Evolutionary conservation across 2,888 invertebrate genomes (phyloP).

Genomic region (Lamellibrachia columna): DNA sequence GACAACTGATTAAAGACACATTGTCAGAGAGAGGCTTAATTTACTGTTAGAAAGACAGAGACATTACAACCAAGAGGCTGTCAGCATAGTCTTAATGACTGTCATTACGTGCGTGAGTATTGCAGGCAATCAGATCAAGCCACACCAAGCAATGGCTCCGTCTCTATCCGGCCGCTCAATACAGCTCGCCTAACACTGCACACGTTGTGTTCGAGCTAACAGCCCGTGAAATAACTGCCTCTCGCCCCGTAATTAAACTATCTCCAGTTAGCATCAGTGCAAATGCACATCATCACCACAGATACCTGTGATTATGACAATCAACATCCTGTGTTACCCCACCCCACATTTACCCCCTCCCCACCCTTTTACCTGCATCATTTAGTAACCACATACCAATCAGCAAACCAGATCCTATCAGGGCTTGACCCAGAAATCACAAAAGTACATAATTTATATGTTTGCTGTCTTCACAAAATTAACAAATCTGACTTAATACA

Average conservation of each 20-base stretch:
- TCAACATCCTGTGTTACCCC: too few species aligned
- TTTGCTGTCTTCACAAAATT: background rate
- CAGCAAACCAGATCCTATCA: background rate
- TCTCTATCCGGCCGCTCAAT: background rate
- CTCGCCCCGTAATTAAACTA: background rate
- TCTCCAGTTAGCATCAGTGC: background rate
- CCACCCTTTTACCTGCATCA: background rate
- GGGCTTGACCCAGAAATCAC: background rate
- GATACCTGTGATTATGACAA: background rate
- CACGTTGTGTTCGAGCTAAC: background rate
- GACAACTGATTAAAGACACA: background rate
- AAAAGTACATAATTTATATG: too few species aligned
- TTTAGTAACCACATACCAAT: background rate
- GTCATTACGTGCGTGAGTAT: background rate
- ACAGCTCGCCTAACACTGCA: background rate
- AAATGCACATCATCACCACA: background rate
- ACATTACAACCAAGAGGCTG: background rate
- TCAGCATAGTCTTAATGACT: slow-evolving; percentile 1
- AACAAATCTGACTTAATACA: background rate
- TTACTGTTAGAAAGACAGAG: background rate
- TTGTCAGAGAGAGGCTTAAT: background rate
- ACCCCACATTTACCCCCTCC: background rate
- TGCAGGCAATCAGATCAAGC: background rate
- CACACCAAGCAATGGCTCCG: background rate
- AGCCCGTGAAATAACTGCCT: background rate